Percentiles rank a stretch among this genome's conserved stretches.
Evolutionary conservation across 2,113 vertebrate species (phyloP).

Genomic region (Sarotherodon lohbergeri): DNA sequence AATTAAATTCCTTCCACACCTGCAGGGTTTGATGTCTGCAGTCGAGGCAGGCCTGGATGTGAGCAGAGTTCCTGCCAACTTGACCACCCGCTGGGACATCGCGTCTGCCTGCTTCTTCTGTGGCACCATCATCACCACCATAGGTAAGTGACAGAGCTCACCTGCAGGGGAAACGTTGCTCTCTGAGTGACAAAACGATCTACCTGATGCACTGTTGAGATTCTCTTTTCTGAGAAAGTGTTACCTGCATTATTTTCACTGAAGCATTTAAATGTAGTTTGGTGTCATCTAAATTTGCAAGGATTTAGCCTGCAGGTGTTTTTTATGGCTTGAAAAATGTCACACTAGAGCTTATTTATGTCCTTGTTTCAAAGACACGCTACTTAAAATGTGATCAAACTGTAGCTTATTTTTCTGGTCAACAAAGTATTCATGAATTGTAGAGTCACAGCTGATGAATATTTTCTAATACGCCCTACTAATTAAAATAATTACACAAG

Average conservation of each 20-base stretch:
- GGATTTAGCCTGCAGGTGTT: accelerated
- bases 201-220: background rate
- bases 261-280: background rate
- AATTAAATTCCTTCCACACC: background rate
- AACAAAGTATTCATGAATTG: background rate
- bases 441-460: background rate
- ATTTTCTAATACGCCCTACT: background rate
- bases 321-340: background rate
- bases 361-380: background rate
- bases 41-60: slow-evolving; percentile 78
- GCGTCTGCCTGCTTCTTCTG: slow-evolving; percentile 87
- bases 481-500: background rate
- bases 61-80: slow-evolving; percentile 58
- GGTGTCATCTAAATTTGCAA: background rate
- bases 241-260: background rate
- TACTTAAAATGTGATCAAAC: background rate
- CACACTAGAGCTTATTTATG: background rate
- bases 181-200: background rate
- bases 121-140: slow-evolving; percentile 89
- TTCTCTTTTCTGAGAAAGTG: background rate
- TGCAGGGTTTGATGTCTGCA: slow-evolving; percentile 75
- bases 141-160: slow-evolving; percentile 66
- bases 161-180: background rate
- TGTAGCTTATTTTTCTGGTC: background rate
- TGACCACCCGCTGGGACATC: slow-evolving; percentile 79